A percentile compares a stretch with the other conserved stretches of the same genome.
Conservation (phyloP, 2,888 invertebrate species). For the Encarsia formosa region DNA sequence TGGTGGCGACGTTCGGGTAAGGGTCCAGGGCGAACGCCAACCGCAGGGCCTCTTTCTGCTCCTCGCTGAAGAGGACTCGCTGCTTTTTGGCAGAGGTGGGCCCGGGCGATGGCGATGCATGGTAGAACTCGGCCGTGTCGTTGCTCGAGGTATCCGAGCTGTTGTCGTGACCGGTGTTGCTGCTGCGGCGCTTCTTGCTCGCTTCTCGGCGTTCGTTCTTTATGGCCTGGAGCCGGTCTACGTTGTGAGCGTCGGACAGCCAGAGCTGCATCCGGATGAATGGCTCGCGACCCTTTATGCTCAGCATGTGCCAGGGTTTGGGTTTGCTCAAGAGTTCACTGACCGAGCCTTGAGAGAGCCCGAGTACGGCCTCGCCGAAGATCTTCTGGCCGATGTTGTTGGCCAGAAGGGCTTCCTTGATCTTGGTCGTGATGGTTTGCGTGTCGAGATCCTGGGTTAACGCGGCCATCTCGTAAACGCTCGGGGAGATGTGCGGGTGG, state of each 20-base stretch:
- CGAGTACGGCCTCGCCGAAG: slow-evolving; percentile 96
- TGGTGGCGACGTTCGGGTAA: slow-evolving; percentile 93
- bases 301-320: slow-evolving; percentile 98
- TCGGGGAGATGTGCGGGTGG: slow-evolving; percentile 86
- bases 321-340: slow-evolving; percentile 96
- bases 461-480: slow-evolving; percentile 96
- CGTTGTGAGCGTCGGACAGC: slow-evolving; percentile 92
- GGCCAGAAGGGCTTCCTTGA: slow-evolving; percentile 92
- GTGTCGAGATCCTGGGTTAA: slow-evolving; percentile 95
- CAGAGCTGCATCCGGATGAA: slow-evolving; percentile 96
- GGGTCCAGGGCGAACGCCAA: slow-evolving; percentile 94
- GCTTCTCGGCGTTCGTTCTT: slow-evolving; percentile 90
- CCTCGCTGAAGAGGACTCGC: slow-evolving; percentile 94
- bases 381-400: slow-evolving; percentile 98
- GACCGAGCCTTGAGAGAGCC: slow-evolving; percentile 93
- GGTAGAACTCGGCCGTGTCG: slow-evolving; percentile 84
- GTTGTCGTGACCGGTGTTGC: slow-evolving; percentile 79
- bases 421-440: slow-evolving; percentile 91
- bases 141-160: slow-evolving; percentile 85
- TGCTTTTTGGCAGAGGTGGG: slow-evolving; percentile 90
- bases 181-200: slow-evolving; percentile 82
- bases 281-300: slow-evolving; percentile 94
- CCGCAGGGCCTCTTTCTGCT: slow-evolving; percentile 94
- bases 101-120: slow-evolving; percentile 72
- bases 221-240: slow-evolving; percentile 85